Evolutionary conservation across 2,888 invertebrate species (phyloP), one percentile per base, ranked within the genome.

Genomic region (Drosophila birchii): DNA sequence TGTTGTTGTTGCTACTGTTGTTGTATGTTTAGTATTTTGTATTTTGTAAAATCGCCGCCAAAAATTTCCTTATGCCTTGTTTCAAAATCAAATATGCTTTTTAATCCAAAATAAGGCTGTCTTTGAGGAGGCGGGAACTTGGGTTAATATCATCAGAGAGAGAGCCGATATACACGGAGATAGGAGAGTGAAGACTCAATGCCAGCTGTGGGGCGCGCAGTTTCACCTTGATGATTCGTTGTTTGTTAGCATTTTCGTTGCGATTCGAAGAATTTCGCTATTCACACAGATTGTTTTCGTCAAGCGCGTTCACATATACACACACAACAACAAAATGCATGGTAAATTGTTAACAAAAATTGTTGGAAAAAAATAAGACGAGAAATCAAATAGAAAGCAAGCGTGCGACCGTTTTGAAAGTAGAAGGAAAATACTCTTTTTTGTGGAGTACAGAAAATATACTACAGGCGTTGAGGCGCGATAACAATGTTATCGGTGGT

Each of bases 381-480:
- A 70, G 81, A 82, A 88, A 84, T 79, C 80, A 89, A 84, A 84
- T 89, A 88, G 83, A 84, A 84, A 84, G 82, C 83, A 82, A 86
- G 81, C 87, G 83, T 88, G 86, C 86, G 83, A 86, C 76, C 63
- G 60, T 60, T 54, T 51, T 32, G 60, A 54, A 54, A 60, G 60
- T 60, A 41, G 51, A 32, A n/a, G 39, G 32, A 53, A 60, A 60
- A 60, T 54, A 60, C 60, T 54, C 16, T 20, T 34, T 51, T 51
- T 20, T 29, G 38, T 7, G 20, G 5, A 36, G 38, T 59, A 16
- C 58, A 49, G 20, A 32, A 20, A 53, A 38, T 16, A 23, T 32
- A 39, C 39, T 32, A 23, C 41, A 34, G 5, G 5, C 34, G 2
- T 12, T 47, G 11, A 8, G 20, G 18, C 29, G 20, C 58, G 58